phyloP scores from a whole-genome alignment of 2,113 vertebrate species.

The Piaya cayana region DNA sequence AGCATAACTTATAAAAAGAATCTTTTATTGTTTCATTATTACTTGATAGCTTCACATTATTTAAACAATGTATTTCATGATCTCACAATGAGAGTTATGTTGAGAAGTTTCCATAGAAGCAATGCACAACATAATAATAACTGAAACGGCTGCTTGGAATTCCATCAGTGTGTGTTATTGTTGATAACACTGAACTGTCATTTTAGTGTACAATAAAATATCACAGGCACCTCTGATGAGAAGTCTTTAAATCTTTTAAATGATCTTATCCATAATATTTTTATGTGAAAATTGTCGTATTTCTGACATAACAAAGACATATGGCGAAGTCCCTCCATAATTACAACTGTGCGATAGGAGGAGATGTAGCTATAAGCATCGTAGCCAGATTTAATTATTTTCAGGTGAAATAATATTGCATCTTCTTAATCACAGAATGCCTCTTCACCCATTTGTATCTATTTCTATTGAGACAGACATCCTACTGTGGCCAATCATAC shows the following conservation, averaged over 20 bases:
- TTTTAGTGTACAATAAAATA: background rate
- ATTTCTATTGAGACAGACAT: background rate
- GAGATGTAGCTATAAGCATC: background rate
- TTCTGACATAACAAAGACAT: conserved; percentile 11
- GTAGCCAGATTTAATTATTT: background rate
- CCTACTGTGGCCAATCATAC: background rate
- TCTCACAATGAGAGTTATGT: background rate
- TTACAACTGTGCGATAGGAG: conserved; percentile 18
- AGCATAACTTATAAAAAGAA: background rate
- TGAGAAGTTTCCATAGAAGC: background rate
- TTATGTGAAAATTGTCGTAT: background rate
- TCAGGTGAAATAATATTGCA: background rate
- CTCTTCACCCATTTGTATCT: background rate
- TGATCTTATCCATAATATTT: background rate
- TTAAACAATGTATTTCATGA: background rate
- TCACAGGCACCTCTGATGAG: background rate
- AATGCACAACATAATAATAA: background rate
- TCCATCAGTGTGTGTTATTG: background rate
- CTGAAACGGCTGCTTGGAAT: background rate
- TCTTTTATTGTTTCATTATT: background rate
- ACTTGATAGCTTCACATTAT: background rate
- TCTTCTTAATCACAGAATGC: background rate
- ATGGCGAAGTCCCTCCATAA: conserved; percentile 17
- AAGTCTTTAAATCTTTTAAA: background rate
- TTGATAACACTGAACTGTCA: background rate